Evolutionary conservation across 2,888 invertebrate species (phyloP).

Genomic region (Sesamia inferens): DNA sequence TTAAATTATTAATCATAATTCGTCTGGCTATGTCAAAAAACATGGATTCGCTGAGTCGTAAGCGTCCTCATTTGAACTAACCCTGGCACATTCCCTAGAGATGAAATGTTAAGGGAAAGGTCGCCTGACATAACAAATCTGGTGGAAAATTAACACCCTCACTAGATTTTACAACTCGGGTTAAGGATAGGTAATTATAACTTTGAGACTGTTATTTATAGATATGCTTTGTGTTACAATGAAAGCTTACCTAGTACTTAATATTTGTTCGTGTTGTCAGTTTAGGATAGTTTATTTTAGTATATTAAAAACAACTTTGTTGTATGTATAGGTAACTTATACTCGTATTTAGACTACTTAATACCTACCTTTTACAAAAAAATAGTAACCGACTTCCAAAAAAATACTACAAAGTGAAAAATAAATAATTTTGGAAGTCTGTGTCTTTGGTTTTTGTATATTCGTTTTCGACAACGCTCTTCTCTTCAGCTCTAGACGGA

Average conservation of each 20-base stretch:
- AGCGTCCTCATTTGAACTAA: slow-evolving; percentile 26
- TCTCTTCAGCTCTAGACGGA: no score
- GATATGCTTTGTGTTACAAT: background rate
- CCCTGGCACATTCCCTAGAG: slow-evolving; percentile 9
- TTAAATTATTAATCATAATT: slow-evolving; percentile 54
- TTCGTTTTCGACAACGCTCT: no score
- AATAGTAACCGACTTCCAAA: no score
- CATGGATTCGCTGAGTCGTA: slow-evolving; percentile 7
- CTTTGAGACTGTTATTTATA: background rate
- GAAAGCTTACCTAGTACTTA: background rate
- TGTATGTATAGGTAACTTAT: no score
- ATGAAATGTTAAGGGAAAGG: slow-evolving; percentile 14
- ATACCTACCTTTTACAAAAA: no score
- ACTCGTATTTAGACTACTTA: no score
- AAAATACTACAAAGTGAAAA: no score
- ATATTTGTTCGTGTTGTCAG: background rate
- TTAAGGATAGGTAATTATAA: background rate
- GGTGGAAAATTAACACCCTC: background rate
- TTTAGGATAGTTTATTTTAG: background rate
- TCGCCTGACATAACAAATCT: slow-evolving; percentile 18
- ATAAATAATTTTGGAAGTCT: no score
- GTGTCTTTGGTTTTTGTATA: no score
- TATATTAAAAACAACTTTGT: background rate
- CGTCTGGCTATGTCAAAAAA: slow-evolving; percentile 35
- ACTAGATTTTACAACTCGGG: slow-evolving; percentile 3